phyloP scores from a whole-genome alignment of 2,888 invertebrate species.

The Abrostola triplasia region DNA sequence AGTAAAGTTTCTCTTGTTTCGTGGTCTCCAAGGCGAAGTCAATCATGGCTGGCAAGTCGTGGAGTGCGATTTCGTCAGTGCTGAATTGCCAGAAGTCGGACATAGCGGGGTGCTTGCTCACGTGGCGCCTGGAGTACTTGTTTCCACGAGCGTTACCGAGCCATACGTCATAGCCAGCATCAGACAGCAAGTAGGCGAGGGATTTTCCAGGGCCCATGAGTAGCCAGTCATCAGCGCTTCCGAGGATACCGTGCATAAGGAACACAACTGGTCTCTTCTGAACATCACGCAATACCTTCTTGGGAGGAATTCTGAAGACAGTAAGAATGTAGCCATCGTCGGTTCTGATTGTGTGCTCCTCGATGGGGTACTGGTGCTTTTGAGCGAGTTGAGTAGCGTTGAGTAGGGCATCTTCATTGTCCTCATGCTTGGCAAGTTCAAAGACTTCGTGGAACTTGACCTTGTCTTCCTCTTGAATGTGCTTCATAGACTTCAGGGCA shows the following conservation, averaged over 20 bases:
- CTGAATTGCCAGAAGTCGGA: conserved; percentile 83
- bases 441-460: conserved; percentile 68
- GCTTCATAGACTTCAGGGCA: conserved; percentile 73
- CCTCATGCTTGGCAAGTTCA: conserved; percentile 55
- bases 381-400: conserved; percentile 67
- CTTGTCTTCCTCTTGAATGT: conserved; percentile 70
- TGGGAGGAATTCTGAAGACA: conserved; percentile 79
- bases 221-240: conserved; percentile 91
- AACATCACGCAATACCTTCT: conserved; percentile 59
- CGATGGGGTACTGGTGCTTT: conserved; percentile 74
- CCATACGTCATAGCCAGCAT: conserved; percentile 83
- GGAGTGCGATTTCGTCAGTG: conserved; percentile 80
- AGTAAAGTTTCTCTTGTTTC: conserved; percentile 74
- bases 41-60: conserved; percentile 83
- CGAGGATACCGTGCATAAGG: conserved; percentile 90
- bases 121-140: conserved; percentile 77
- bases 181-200: conserved; percentile 76
- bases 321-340: conserved; percentile 83
- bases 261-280: conserved; percentile 81
- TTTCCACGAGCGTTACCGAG: conserved; percentile 82
- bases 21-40: conserved; percentile 75
- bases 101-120: conserved; percentile 74
- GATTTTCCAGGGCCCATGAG: conserved; percentile 89
- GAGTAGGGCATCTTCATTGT: conserved; percentile 67
- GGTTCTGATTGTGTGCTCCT: conserved; percentile 77